Evolutionary conservation across 2,797 vertebrate genomes (phyloP), one percentile per base, ranked within the genome.

Genomic region (Ammospiza maritima): DNA sequence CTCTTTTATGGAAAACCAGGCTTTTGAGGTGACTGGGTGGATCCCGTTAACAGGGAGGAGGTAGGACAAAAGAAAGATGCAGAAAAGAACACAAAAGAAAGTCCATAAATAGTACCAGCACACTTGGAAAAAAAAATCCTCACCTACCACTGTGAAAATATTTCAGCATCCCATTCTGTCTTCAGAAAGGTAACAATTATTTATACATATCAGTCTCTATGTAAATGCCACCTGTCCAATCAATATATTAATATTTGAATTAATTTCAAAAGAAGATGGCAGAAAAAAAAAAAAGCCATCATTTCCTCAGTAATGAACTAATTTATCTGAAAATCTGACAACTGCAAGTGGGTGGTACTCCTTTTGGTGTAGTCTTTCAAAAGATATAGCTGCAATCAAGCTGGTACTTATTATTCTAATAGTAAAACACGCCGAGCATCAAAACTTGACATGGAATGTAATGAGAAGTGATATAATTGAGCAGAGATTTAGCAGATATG

Each of bases 201-300:
- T 96, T 94, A 93, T 88, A 93, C 73, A 6, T 94, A 95, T 95
- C 88, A 94, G 62, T 93, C 58, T 93, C 66, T 84, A 38, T 84
- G 90, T 93, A 96, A 95, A 92, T 96, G 74, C 86, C 80, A 96
- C 88, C 88, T 94, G 95, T 96, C 90, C 84, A 93, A 93, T 93
- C 71, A 93, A 90, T 92, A 95, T 88, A 93, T 93, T 95, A 96
- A 96, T 96, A 96, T 93, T 95, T 94, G 90, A 96, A 94, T 93
- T 95, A 93, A 91, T 84, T 91, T 96, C 90, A 92, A 93, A 90
- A 90, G 89, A 86, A 72, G 80, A 81, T 81, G 50, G 84, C 66
- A 94, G 69, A 40, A 11, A 8, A 48, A 88, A 34, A 67, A 85
- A 93, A 94, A 75, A 51, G 11, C 34, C 83, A 36, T 93, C 17